phyloP scores from a whole-genome alignment of 2,888 invertebrate genomes.

The Lycophotia porphyrea region DNA sequence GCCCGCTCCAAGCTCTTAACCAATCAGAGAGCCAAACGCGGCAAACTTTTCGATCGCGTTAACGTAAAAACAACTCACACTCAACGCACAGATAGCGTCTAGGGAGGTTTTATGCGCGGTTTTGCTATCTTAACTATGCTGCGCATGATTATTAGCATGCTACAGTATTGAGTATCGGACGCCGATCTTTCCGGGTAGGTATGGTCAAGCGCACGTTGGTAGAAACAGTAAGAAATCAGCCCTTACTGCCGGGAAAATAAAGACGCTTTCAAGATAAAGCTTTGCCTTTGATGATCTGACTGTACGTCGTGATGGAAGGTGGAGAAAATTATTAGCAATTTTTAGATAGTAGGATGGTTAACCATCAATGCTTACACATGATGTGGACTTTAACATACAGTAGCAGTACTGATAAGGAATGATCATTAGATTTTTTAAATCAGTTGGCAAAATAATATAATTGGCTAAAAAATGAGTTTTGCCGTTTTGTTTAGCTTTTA shows the following conservation, averaged over 20 bases:
- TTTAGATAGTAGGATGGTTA: conserved; percentile 8
- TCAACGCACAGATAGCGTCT: conserved; percentile 56
- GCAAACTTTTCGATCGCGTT: no score
- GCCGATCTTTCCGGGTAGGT: conserved; percentile 54
- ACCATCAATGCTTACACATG: not conserved
- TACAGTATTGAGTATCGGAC: conserved; percentile 48
- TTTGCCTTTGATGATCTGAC: not conserved
- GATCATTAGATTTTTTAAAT: conserved; percentile 30
- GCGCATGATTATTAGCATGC: conserved; percentile 46
- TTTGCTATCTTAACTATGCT: conserved; percentile 47
- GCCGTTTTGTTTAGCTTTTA: conserved; percentile 36
- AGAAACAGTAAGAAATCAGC: not conserved
- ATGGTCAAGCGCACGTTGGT: not conserved
- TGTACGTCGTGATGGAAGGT: conserved; percentile 17
- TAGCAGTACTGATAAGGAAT: conserved; percentile 15
- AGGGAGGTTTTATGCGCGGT: conserved; percentile 47
- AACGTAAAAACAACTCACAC: no score
- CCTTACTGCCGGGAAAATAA: conserved; percentile 1
- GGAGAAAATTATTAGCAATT: conserved; percentile 24
- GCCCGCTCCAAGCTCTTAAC: no score
- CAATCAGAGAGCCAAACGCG: no score
- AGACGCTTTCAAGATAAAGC: not conserved
- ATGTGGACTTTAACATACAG: conserved; percentile 8
- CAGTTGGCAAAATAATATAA: conserved; percentile 16
- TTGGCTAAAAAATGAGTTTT: conserved; percentile 21